Conservation (phyloP, 2,113 vertebrate species). For the Nothocercus nigrocapillus region DNA sequence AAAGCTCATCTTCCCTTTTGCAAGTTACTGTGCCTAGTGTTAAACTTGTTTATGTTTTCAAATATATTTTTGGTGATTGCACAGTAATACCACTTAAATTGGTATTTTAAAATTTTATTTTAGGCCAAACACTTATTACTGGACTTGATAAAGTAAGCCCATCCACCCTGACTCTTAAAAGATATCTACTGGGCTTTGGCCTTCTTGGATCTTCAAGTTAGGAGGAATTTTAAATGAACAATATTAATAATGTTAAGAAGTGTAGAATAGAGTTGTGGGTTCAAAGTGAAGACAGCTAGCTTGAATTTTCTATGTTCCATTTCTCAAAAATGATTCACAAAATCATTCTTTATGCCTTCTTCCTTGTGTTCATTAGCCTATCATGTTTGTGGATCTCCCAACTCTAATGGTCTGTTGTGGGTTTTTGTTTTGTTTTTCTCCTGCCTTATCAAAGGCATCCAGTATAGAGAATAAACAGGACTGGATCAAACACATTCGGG, state of each 20-base stretch:
- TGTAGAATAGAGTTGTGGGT: accelerated
- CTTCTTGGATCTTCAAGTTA: not conserved
- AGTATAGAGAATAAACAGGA: slow-evolving; percentile 99
- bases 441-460: slow-evolving; percentile 84
- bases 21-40: not conserved
- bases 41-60: not conserved
- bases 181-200: not conserved
- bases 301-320: not conserved
- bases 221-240: not conserved
- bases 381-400: not conserved
- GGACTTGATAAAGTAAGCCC: not conserved
- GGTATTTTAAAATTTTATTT: too few species aligned
- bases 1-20: not conserved
- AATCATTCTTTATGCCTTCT: not conserved
- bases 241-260: not conserved
- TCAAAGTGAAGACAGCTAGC: not conserved
- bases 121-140: not conserved
- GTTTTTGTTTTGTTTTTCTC: not conserved
- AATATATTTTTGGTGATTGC: not conserved
- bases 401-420: not conserved
- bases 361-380: not conserved
- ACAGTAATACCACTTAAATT: not conserved
- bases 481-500: slow-evolving; percentile 99
- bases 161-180: not conserved
- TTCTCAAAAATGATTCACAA: not conserved